phyloP scores from a whole-genome alignment of 1,140 invertebrate genomes.

The Drosophila triauraria region DNA sequence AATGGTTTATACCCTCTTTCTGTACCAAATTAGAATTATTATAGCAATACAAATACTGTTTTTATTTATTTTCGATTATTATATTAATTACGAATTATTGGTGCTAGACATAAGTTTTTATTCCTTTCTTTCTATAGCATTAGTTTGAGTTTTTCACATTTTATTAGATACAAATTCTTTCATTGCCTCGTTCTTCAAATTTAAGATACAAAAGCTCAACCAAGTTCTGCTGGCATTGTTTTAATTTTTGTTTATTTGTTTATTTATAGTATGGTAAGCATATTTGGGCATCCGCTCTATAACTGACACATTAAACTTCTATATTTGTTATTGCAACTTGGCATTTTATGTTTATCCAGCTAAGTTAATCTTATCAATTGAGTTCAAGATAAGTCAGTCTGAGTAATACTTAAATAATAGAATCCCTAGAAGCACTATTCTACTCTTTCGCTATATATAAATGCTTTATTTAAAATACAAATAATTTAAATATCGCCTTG shows the following conservation, averaged over 20 bases:
- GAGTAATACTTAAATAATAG: not conserved
- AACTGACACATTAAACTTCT: too few relatives aligned
- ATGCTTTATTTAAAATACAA: too few relatives aligned
- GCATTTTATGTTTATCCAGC: not conserved
- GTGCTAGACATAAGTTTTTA: not conserved
- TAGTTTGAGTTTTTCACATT: not conserved
- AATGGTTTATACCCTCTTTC: too few relatives aligned
- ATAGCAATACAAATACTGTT: not conserved
- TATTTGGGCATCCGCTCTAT: slow-evolving; percentile 3
- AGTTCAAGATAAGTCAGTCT: not conserved
- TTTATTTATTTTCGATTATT: not conserved
- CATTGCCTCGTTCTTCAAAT: too few relatives aligned
- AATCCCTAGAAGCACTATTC: too few relatives aligned
- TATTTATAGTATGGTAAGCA: not conserved
- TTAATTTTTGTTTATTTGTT: not conserved
- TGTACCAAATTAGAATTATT: too few relatives aligned
- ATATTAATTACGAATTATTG: not conserved
- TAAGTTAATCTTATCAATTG: slow-evolving; percentile 9
- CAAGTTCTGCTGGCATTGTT: not conserved
- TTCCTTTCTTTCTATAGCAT: not conserved
- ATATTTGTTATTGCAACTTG: too few relatives aligned
- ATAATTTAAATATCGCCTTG: not conserved
- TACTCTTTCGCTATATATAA: not conserved
- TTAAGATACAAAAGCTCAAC: not conserved
- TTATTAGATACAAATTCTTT: not conserved